These are phyloP conservation scores for Drosophila vallismaia DNA, from an alignment of 2,888 invertebrate genomes.

Conservation along the genomic window DNA sequence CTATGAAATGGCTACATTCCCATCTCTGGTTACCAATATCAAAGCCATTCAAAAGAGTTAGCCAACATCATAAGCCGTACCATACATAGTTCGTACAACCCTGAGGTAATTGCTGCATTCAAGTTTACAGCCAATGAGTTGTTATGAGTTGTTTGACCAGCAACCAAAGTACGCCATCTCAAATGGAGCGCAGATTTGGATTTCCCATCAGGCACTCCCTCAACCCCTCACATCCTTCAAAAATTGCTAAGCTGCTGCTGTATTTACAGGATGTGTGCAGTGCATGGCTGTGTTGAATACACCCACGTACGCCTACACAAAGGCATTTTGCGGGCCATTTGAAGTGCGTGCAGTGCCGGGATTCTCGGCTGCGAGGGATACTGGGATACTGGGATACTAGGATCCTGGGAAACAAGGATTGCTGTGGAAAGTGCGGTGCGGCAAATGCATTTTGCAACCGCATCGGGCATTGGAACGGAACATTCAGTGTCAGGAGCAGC, in stretches of 20 bases:
- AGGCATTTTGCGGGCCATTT: constrained; percentile 44
- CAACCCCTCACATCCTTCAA: constrained; percentile 5
- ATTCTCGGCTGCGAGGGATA: neutral
- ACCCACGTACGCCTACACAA: constrained; percentile 23
- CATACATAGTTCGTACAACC: neutral
- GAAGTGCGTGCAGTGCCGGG: constrained; percentile 27
- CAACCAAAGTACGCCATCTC: constrained; percentile 45
- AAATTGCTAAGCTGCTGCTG: constrained; percentile 11
- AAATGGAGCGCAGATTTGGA: constrained; percentile 32
- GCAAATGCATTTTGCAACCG: constrained; percentile 46
- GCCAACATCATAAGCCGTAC: constrained; percentile 22
- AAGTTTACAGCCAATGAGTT: constrained; percentile 40
- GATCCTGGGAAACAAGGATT: neutral
- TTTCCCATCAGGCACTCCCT: constrained; percentile 5
- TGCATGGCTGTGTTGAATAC: constrained; percentile 6
- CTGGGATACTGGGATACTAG: neutral
- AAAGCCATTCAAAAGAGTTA: neutral
- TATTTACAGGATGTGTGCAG: constrained; percentile 21
- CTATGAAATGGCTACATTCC: neutral
- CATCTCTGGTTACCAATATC: constrained; percentile 4
- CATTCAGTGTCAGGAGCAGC: constrained; percentile 15
- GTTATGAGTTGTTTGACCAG: constrained; percentile 48
- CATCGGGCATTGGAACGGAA: constrained; percentile 16
- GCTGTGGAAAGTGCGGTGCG: constrained; percentile 3
- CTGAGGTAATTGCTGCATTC: constrained; percentile 37